These are phyloP conservation scores for Sardinella longiceps DNA, from an alignment of 2,797 vertebrate species.

Conservation along the genomic window DNA sequence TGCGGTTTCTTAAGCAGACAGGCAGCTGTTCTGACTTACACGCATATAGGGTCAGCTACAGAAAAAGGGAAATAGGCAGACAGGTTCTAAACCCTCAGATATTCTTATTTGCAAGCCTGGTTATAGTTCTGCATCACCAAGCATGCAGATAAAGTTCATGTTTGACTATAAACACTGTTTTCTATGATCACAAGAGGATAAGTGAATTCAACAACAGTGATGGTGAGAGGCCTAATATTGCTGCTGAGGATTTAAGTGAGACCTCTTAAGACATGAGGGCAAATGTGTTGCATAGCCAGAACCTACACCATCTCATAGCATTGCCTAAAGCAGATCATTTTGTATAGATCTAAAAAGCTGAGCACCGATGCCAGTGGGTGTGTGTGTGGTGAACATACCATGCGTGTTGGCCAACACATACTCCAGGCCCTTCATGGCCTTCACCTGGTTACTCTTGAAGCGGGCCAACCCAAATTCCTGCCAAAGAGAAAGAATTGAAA, in stretches of 20 bases:
- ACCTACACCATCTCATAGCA: background rate
- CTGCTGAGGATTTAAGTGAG: background rate
- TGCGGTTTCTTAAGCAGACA: background rate
- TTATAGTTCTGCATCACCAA: background rate
- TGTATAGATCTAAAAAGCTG: background rate
- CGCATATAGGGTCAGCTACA: background rate
- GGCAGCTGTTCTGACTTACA: background rate
- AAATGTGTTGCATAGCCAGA: background rate
- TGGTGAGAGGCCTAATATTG: background rate
- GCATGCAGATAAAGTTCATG: background rate
- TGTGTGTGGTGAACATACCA: constrained; percentile 62
- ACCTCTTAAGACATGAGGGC: background rate
- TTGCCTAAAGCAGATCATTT: background rate
- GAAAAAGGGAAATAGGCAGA: background rate
- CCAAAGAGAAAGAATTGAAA: background rate
- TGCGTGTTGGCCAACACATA: constrained; percentile 72
- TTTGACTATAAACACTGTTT: background rate
- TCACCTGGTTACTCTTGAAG: constrained; percentile 79
- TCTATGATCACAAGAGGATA: background rate
- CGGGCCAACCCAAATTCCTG: constrained; percentile 80
- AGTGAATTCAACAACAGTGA: background rate
- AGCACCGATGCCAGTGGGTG: background rate
- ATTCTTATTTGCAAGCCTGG: background rate
- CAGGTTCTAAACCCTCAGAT: background rate
- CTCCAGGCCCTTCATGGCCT: constrained; percentile 78